Percentiles rank a stretch among this genome's conserved stretches.
These are phyloP conservation scores for Abrostola tripartita DNA, from an alignment of 2,888 invertebrate genomes.

Conservation along the genomic window DNA sequence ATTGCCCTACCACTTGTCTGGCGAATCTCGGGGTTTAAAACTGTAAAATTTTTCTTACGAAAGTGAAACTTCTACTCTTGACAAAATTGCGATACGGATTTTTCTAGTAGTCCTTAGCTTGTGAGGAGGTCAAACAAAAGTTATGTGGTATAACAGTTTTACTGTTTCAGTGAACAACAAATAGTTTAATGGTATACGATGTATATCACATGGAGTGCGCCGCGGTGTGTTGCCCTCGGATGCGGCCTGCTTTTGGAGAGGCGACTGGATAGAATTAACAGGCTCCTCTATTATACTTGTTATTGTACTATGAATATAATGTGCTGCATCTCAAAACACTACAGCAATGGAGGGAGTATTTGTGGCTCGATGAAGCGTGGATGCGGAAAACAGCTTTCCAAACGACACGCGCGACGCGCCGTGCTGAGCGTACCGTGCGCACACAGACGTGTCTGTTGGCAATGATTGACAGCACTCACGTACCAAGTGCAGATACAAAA, in stretches of 20 bases:
- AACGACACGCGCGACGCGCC: slow-evolving; percentile 44
- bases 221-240: slow-evolving; percentile 1
- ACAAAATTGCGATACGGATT: too few relatives aligned
- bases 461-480: slow-evolving; percentile 17
- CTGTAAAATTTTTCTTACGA: slow-evolving; percentile 39
- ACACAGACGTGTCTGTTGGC: slow-evolving; percentile 33
- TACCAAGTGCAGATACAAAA: not conserved
- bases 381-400: slow-evolving; percentile 62
- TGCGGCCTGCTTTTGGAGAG: not conserved
- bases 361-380: slow-evolving; percentile 58
- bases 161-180: too few relatives aligned
- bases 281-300: not conserved
- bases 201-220: not conserved
- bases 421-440: slow-evolving; percentile 24
- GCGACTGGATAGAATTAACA: slow-evolving; percentile 5
- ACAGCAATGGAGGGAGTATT: slow-evolving; percentile 31
- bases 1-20: too few relatives aligned
- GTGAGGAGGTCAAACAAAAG: too few relatives aligned
- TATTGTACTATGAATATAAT: slow-evolving; percentile 5
- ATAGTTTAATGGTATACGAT: too few relatives aligned
- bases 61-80: slow-evolving; percentile 49
- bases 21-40: too few relatives aligned
- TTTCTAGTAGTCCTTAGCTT: too few relatives aligned
- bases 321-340: slow-evolving; percentile 31
- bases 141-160: too few relatives aligned